Evolutionary conservation across 2,888 invertebrate species (phyloP), one percentile per base, ranked within the genome.

Genomic region (Pecten maximus): DNA sequence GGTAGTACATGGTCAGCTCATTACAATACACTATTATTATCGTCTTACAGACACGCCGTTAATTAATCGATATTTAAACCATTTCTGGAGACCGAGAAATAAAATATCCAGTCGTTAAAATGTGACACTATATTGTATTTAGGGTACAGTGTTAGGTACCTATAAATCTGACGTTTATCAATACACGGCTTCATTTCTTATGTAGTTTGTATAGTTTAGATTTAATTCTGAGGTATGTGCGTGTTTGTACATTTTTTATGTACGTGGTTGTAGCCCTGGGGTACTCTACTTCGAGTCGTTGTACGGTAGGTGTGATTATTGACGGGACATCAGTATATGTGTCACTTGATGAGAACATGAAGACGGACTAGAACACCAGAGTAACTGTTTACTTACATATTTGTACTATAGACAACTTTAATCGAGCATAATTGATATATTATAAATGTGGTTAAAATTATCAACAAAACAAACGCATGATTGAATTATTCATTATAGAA

Each of bases 31-130:
- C 44, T 44, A 44, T 44, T 10, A 10, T 10, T 60, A n/a, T 23
- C 60, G 60, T 60, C 19, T 16, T 60, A 2, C 60, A 23, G 23
- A 2, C n/a, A 60, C 6, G 23, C 23, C n/a, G 6, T 23, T 23
- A 23, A 60, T 60, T 60, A 60, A 60, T 60, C 60, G 23, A n/a
- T 60, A 60, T 60, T 60, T 23, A 60, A 60, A 60, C 60, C 60
- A 0, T 2, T 2, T n/a, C 60, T 8, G 60, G 23, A 23, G 6
- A 6, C 23, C 60, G 0, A 60, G 6, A 23, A 23, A 60, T 23
- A 60, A 23, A 23, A 16, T 60, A 60, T 60, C 23, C 6, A n/a
- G 16, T 10, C 8, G 44, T 60, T 16, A 60, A 60, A 2, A n/a
- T 16, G n/a, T 23, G 60, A 8, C 60, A n/a, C 6, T 60, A 23